Base-by-base conservation (phyloP, 92 coral and sea anemone genomes). In the Bergia sp. region DNA sequence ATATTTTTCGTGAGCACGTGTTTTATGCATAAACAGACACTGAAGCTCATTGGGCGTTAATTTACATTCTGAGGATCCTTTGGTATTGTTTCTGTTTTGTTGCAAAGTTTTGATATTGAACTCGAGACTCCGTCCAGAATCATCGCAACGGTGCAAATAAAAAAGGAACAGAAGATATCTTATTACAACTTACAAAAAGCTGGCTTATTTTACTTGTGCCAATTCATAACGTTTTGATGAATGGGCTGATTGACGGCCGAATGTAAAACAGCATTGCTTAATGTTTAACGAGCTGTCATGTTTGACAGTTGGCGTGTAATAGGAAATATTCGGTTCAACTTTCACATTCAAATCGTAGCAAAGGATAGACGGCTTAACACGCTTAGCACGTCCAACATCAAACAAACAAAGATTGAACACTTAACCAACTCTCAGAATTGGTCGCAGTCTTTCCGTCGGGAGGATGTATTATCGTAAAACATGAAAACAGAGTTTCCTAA, bases 211-310 rank as follows among this genome's bases (percentile, higher is more conserved):
- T 37, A 21, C 18, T 7, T 3, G 36, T 71, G 73, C 37, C 57
- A 47, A 84, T 72, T 84, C 36, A 16, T 84, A 84, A 84, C 57
- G 75, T 45, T 69, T 84, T 71, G 87, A 29, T 84, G 71, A 67
- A 16, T 69, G 50, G 61, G 58, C 78, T 84, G 87, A 84, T 84
- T 84, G 87, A 84, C 87, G 87, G 87, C 69, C 47, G 23, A 45
- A 84, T 84, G 65, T 47, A 84, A 84, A 84, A 73, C 79, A 84
- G 87, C 40, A 15, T 45, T 84, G 58, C 77, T 69, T 84, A 71
- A 84, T 84, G 87, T 84, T 84, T 84, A 71, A 37, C 87, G 78
- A 84, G 45, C 77, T 69, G 87, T 69, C 87, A 84, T 15, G 37
- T 45, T 45, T 84, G 87, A 84, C 87, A 84, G 23, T 84, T 84